Conservation (phyloP, 2,113 vertebrate genomes). For the Alces alces region DNA sequence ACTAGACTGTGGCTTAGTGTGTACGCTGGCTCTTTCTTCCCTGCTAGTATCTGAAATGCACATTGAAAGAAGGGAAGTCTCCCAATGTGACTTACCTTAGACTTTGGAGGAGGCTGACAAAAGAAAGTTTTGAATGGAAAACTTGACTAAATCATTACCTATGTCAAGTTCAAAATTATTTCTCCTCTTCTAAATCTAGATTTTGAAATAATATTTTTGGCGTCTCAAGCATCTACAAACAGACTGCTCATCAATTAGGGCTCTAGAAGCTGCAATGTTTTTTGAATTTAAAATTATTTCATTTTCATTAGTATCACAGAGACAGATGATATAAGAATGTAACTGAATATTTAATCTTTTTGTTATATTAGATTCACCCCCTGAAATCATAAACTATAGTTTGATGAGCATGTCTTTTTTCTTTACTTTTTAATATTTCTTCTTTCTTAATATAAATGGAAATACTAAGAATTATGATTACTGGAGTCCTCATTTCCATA, state of each 20-base stretch:
- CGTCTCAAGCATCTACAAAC: neutral
- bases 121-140: neutral
- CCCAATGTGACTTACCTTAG: neutral
- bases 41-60: neutral
- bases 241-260: neutral
- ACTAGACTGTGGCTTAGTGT: neutral
- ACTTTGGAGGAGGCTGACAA: neutral
- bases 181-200: neutral
- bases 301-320: neutral
- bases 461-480: neutral
- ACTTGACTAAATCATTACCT: neutral
- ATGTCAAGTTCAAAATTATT: neutral
- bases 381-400: conserved; percentile 17
- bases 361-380: neutral
- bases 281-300: neutral
- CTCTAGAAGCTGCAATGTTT: neutral
- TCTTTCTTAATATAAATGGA: neutral
- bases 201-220: conserved; percentile 5
- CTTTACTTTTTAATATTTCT: conserved; percentile 26
- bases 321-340: neutral
- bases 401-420: neutral
- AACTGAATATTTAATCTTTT: neutral
- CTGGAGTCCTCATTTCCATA: neutral
- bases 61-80: neutral
- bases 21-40: neutral